Conservation (phyloP, 2,888 invertebrate species). For the Agonum fuliginosum region DNA sequence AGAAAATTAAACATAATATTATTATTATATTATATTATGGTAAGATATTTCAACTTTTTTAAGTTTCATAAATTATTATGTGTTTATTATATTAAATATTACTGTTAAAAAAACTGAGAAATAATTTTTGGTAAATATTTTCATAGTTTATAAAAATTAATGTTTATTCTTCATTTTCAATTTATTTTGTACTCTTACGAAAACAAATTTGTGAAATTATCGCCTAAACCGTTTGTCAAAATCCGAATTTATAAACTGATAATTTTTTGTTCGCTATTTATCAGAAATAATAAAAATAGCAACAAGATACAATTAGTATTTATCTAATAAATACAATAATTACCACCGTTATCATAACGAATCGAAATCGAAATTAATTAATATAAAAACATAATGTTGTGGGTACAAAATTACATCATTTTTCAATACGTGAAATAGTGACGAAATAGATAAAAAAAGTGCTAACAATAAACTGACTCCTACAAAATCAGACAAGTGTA, state of each 20-base stretch:
- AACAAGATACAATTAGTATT: not conserved
- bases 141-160: too few species aligned
- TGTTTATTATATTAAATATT: too few species aligned
- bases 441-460: not conserved
- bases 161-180: too few species aligned
- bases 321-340: not conserved
- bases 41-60: too few species aligned
- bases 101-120: too few species aligned
- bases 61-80: too few species aligned
- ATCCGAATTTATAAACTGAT: not conserved
- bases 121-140: too few species aligned
- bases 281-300: not conserved
- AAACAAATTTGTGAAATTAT: not conserved
- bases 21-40: too few species aligned
- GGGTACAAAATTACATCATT: not conserved
- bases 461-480: slow-evolving; percentile 13
- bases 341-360: too few species aligned
- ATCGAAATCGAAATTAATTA: too few species aligned
- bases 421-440: not conserved
- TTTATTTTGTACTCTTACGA: not conserved
- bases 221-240: not conserved
- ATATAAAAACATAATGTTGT: not conserved
- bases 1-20: too few species aligned
- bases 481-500: not conserved
- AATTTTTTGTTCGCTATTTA: not conserved